Percentiles rank a stretch among this genome's conserved stretches.
Evolutionary conservation across 2,797 vertebrate genomes (phyloP).

Genomic region (Perodicticus potto): DNA sequence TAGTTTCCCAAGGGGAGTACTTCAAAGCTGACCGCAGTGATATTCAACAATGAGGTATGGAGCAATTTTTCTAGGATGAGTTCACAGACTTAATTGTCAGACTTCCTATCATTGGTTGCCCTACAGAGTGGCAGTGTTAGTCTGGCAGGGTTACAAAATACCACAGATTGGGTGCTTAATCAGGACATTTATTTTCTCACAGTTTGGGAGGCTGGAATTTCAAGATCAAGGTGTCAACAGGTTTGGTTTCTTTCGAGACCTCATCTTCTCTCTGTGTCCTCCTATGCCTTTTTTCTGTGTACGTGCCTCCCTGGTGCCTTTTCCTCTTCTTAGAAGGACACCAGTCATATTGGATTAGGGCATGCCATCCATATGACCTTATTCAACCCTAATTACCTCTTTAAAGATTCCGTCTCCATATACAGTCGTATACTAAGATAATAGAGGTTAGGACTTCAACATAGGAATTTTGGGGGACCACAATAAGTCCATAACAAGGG

Average conservation of each 20-base stretch:
- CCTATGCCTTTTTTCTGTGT: fast-evolving
- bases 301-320: background rate
- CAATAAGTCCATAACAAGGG: background rate
- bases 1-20: too few relatives aligned
- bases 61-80: too few relatives aligned
- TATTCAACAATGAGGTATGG: too few relatives aligned
- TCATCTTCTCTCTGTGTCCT: background rate
- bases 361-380: background rate
- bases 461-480: background rate
- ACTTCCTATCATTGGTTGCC: background rate
- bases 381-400: background rate
- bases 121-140: background rate
- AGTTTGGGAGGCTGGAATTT: background rate
- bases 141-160: background rate
- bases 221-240: background rate
- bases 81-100: too few relatives aligned
- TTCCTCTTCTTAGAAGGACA: background rate
- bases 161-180: background rate
- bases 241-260: background rate
- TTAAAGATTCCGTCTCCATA: background rate
- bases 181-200: background rate
- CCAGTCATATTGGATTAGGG: background rate
- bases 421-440: background rate
- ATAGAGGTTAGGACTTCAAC: background rate
- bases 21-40: too few relatives aligned